Base-by-base conservation (phyloP, 2,113 vertebrate species). In the Chelonoidis abingdonii region DNA sequence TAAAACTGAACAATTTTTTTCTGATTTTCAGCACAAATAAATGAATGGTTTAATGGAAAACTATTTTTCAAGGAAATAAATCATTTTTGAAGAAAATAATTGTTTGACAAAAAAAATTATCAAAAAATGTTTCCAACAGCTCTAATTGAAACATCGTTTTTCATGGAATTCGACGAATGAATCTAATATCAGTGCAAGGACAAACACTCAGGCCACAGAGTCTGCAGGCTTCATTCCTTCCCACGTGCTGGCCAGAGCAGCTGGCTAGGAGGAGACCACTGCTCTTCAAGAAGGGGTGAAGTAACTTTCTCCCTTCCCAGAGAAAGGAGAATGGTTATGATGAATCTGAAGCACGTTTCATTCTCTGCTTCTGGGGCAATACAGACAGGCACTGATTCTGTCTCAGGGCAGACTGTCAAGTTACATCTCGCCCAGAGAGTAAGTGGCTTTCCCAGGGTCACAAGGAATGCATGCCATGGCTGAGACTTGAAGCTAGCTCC, bases 271-370 rank as follows among this genome's bases (percentile, higher is more conserved):
- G 25, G 75, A 47, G 24, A 27, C 24, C 11, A 11, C 75, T 78
- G 6, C 75, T 78, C 75, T 44, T 25, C 24, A 78, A 35, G 17
- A 72, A 72, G 35, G 69, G 38, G 10, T 41, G 38, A 75, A 44
- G 72, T 12, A 41, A 76, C 41, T 76, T 25, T 12, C 24, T 59
- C 1, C 2, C 3, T 78, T 78, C 49, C n/a, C 8, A 5, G 7
- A 3, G 41, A 72, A 13, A 8, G 35, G 89, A 81, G 13, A 38
- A 3, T 80, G 80, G 10, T 13, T 11, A 21, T 72, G 3, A 62
- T 35, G 21, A 9, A 6, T 19, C 0, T 8, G 13, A 29, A 10
- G 12, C 52, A 84, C 2, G 4, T 27, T 3, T 52, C 5, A n/a
- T 35, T 38, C 47, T 80, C 3, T 41, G 19, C 25, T 54, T 52